Evolutionary conservation across 2,113 vertebrate species (phyloP).

Genomic region (Pan paniscus): DNA sequence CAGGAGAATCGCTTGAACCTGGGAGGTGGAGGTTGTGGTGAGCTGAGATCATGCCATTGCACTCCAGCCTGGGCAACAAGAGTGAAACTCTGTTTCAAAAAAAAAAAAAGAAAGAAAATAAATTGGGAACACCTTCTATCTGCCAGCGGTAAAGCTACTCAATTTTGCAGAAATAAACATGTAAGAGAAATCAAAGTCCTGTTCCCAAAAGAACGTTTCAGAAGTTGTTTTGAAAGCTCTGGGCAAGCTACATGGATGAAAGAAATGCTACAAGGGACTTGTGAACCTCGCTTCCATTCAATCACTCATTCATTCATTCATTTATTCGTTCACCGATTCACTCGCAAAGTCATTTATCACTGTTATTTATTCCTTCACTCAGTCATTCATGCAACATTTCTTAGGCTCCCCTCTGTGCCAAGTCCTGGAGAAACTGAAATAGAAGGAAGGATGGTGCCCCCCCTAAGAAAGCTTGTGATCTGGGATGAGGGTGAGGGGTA

Average conservation of each 20-base stretch:
- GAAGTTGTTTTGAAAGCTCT: not conserved
- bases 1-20: no score
- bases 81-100: no score
- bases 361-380: not conserved
- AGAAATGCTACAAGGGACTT: not conserved
- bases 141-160: not conserved
- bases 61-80: no score
- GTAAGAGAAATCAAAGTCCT: not conserved
- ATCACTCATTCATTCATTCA: not conserved
- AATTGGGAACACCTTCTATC: not conserved
- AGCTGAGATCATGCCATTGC: no score
- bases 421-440: not conserved
- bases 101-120: not conserved
- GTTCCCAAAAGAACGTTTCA: not conserved
- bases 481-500: not conserved
- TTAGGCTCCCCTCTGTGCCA: not conserved
- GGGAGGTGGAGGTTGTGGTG: no score
- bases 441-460: not conserved
- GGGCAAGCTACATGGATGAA: not conserved
- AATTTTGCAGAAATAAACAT: not conserved
- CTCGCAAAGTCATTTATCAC: no score
- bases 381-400: not conserved
- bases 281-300: not conserved
- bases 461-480: not conserved
- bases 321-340: no score